Evolutionary conservation across 37 sponge, comb jelly and placozoan genomes (phyloP).

Genomic region (Axinella damicornis): DNA sequence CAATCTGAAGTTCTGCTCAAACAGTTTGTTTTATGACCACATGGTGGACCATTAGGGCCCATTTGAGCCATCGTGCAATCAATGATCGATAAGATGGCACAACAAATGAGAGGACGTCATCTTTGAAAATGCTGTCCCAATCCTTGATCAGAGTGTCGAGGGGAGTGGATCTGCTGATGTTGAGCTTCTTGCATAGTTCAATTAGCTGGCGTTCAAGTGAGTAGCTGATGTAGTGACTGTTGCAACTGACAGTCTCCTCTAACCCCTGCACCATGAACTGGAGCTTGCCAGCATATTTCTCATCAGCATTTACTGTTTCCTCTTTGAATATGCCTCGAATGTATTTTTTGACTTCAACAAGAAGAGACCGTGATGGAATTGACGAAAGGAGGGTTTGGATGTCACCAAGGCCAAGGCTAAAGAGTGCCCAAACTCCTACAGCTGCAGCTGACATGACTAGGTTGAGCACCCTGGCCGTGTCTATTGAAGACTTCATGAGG

Average conservation of each 20-base stretch:
- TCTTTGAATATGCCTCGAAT: slow-evolving; percentile 39
- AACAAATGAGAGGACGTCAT: slow-evolving; percentile 45
- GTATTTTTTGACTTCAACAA: slow-evolving; percentile 49
- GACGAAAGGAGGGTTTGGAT: slow-evolving; percentile 21
- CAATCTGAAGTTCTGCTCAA: no score
- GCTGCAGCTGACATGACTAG: slow-evolving; percentile 20
- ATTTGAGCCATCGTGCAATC: slow-evolving; percentile 75
- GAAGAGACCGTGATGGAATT: slow-evolving; percentile 2
- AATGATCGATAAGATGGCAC: slow-evolving; percentile 30
- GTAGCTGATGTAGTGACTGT: slow-evolving; percentile 66
- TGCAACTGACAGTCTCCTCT: slow-evolving; percentile 58
- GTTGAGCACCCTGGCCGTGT: slow-evolving; percentile 48
- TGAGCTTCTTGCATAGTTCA: slow-evolving; percentile 47
- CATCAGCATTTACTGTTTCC: not conserved
- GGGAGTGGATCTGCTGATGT: slow-evolving; percentile 8
- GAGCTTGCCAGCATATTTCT: slow-evolving; percentile 52
- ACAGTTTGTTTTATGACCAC: no score
- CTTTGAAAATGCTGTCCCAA: slow-evolving; percentile 60
- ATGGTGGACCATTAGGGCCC: slow-evolving; percentile 64
- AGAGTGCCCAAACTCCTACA: slow-evolving; percentile 67
- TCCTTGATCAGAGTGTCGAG: slow-evolving; percentile 4
- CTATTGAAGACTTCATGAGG: slow-evolving; percentile 37
- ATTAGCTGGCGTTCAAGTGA: slow-evolving; percentile 72
- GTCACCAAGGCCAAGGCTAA: slow-evolving; percentile 53
- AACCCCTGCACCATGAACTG: slow-evolving; percentile 64